Conservation (phyloP, 2,113 vertebrate genomes). For the Catharus bicknelli region DNA sequence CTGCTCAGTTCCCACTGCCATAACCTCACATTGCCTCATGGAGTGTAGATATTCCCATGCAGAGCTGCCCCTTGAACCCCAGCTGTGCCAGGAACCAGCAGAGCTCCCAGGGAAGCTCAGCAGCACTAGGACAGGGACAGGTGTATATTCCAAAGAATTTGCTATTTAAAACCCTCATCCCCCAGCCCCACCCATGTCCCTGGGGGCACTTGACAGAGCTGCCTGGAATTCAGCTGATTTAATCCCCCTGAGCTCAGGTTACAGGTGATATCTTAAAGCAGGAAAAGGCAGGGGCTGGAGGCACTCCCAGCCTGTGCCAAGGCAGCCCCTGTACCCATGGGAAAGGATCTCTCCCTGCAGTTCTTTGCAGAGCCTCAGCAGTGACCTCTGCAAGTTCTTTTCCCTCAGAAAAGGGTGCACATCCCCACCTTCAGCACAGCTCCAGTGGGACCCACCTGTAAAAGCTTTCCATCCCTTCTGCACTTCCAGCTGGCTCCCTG, state of each 20-base stretch:
- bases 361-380: not conserved
- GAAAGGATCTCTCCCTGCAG: not conserved
- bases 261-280: not conserved
- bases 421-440: not conserved
- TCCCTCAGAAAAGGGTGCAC: not conserved
- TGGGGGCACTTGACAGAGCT: not conserved
- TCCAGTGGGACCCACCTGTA: not conserved
- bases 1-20: not conserved
- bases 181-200: not conserved
- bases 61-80: rapidly evolving
- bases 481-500: not conserved
- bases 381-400: not conserved
- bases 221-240: not conserved
- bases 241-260: rapidly evolving
- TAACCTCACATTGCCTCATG: not conserved
- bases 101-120: not conserved
- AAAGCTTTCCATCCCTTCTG: not conserved
- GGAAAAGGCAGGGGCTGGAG: rapidly evolving
- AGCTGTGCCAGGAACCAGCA: not conserved
- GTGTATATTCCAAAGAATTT: rapidly evolving
- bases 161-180: not conserved
- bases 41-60: rapidly evolving
- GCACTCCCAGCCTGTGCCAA: rapidly evolving
- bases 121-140: not conserved
- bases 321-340: rapidly evolving